phyloP scores from a whole-genome alignment of 2,888 invertebrate genomes.

The Ommatoiulus sabulosus region DNA sequence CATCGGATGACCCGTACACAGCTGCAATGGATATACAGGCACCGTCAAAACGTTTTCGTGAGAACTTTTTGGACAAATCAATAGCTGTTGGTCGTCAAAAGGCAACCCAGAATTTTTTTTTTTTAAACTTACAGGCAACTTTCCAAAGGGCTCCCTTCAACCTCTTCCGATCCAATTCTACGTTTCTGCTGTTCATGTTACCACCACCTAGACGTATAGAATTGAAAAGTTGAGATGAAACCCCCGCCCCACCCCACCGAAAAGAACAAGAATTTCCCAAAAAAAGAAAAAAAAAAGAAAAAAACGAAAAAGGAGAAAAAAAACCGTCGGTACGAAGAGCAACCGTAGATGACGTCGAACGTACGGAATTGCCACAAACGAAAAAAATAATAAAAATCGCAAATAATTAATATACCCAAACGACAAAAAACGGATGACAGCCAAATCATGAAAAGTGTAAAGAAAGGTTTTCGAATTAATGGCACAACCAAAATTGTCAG shows the following conservation, averaged over 20 bases:
- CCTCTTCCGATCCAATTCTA: slow-evolving; percentile 51
- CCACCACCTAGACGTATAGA: slow-evolving; percentile 50
- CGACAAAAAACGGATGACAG: slow-evolving; percentile 37
- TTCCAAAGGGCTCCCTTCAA: slow-evolving; percentile 50
- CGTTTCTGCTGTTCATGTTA: slow-evolving; percentile 1
- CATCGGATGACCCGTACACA: slow-evolving; percentile 51
- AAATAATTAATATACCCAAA: slow-evolving; percentile 42
- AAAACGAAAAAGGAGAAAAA: not conserved
- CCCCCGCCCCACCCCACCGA: slow-evolving; percentile 49
- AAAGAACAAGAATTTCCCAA: not conserved
- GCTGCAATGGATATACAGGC: not conserved
- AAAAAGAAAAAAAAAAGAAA: not conserved
- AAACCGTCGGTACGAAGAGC: not conserved
- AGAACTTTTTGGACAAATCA: not conserved
- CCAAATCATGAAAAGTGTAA: slow-evolving; percentile 48
- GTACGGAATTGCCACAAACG: slow-evolving; percentile 19
- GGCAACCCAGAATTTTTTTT: not conserved
- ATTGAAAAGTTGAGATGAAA: not conserved
- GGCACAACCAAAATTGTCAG: slow-evolving; percentile 22
- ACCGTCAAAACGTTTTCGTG: not conserved
- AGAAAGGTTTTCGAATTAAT: slow-evolving; percentile 48
- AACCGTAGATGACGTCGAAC: not conserved
- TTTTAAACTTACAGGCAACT: slow-evolving; percentile 45
- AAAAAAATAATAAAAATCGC: slow-evolving; percentile 45
- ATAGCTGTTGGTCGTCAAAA: not conserved